Percentiles rank a stretch among this genome's conserved stretches.
These are phyloP conservation scores for Xanthia icteritia DNA, from an alignment of 2,888 invertebrate species.

Conservation along the genomic window DNA sequence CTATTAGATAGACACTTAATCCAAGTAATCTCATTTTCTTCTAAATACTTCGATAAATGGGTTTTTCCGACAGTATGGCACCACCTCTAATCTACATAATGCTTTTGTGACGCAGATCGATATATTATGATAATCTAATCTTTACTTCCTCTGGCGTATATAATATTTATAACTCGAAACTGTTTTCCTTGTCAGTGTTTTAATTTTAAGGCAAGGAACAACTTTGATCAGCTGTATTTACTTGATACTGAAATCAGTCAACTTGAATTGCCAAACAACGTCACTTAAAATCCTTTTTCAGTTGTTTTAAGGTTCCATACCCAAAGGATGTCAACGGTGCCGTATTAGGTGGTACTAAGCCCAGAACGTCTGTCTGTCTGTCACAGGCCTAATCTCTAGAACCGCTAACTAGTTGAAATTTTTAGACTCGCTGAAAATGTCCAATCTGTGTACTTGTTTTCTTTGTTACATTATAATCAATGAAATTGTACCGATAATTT, in stretches of 20 bases:
- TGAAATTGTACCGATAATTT: slow-evolving; percentile 9
- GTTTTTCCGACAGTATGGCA: slow-evolving; percentile 26
- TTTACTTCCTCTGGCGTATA: slow-evolving; percentile 36
- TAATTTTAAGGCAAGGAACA: background rate
- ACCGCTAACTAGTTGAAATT: background rate
- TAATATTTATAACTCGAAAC: slow-evolving; percentile 12
- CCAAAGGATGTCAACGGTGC: too few species aligned
- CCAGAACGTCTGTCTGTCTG: background rate
- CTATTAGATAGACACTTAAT: too few species aligned
- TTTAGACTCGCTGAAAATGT: background rate
- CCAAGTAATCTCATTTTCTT: background rate
- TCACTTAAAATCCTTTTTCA: background rate
- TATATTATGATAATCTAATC: slow-evolving; percentile 53
- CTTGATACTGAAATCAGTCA: background rate
- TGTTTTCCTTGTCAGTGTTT: slow-evolving; percentile 23
- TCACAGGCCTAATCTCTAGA: background rate
- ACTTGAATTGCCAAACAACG: background rate
- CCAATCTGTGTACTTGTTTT: background rate
- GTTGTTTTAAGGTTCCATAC: background rate
- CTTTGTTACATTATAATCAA: slow-evolving; percentile 30
- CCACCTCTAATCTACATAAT: slow-evolving; percentile 44
- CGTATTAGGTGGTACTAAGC: background rate
- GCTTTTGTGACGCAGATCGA: slow-evolving; percentile 46
- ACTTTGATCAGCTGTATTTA: background rate
- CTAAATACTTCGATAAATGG: background rate